A percentile compares a stretch with the other conserved stretches of the same genome.
Conservation (phyloP, 2,113 vertebrate genomes). For the Pelvicachromis taeniatus region DNA sequence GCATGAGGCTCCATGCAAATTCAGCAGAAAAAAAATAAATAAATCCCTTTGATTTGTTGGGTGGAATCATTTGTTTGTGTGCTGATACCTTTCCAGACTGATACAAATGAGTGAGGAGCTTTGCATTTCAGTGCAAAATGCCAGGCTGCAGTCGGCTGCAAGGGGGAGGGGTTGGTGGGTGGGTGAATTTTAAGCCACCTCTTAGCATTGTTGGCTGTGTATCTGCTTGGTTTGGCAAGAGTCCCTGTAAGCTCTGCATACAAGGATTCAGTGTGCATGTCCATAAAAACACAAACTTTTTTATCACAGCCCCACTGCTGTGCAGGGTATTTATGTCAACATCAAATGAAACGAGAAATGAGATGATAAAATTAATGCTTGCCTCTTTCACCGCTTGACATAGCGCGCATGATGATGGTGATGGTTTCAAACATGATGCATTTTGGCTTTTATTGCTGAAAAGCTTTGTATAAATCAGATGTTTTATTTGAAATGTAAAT, state of each 20-base stretch:
- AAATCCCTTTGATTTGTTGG: neutral
- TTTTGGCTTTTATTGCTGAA: neutral
- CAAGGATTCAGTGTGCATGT: constrained; percentile 12
- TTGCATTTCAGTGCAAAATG: constrained; percentile 16
- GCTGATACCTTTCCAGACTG: constrained; percentile 6
- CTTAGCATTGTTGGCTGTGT: constrained; percentile 48
- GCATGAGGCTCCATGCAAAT: constrained; percentile 32
- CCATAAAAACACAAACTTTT: constrained; percentile 16
- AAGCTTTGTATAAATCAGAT: neutral
- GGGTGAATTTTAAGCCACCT: constrained; percentile 41
- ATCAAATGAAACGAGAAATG: constrained; percentile 1
- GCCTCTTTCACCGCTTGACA: neutral
- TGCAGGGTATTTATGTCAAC: constrained; percentile 23
- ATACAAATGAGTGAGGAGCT: constrained; percentile 32
- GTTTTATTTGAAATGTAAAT: neutral
- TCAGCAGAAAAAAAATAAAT: constrained; percentile 6
- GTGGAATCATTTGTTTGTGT: constrained; percentile 32
- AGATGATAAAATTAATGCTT: constrained; percentile 5
- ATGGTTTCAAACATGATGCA: neutral
- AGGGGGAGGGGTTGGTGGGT: neutral
- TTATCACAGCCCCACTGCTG: constrained; percentile 7
- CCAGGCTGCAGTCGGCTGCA: constrained; percentile 1
- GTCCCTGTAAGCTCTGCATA: constrained; percentile 39
- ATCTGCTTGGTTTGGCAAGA: constrained; percentile 46
- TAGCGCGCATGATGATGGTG: neutral